Evolutionary conservation across 2,113 vertebrate species (phyloP).

Genomic region (Protobothrops mucrosquamatus): DNA sequence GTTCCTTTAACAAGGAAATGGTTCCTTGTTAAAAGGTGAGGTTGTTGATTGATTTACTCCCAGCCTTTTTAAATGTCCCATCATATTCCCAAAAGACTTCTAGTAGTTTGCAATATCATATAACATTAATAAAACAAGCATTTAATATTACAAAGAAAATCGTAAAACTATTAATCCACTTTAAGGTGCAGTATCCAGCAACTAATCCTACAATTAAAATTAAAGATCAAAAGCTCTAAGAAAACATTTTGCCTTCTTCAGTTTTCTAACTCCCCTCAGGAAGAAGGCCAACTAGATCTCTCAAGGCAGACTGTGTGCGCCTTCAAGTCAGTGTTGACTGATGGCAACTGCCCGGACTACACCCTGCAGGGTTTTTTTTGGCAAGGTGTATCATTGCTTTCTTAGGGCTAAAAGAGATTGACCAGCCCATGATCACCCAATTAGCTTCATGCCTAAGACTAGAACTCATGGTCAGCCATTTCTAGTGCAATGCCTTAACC

Average conservation of each 20-base stretch:
- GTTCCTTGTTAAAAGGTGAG: not conserved
- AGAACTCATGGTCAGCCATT: not conserved
- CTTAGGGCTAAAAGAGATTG: not conserved
- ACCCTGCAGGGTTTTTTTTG: not conserved
- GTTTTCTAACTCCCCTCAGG: not conserved
- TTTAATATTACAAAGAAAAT: not conserved
- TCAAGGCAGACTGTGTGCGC: not conserved
- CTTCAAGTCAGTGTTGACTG: no score
- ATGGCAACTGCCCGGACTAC: not conserved
- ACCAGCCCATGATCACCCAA: not conserved
- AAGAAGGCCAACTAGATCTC: not conserved
- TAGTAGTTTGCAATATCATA: not conserved
- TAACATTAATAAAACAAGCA: not conserved
- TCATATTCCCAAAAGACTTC: not conserved
- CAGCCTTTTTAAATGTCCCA: not conserved
- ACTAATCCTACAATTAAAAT: not conserved
- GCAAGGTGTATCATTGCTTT: not conserved
- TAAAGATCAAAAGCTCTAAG: not conserved
- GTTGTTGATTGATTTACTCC: not conserved
- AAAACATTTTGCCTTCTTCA: not conserved
- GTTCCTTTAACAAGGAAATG: no score
- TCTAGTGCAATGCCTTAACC: not conserved
- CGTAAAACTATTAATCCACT: not conserved
- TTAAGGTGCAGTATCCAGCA: not conserved
- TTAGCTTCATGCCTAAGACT: not conserved